These are phyloP conservation scores for Dendropsophus ebraccatus DNA, from an alignment of 2,113 vertebrate species.

Conservation along the genomic window DNA sequence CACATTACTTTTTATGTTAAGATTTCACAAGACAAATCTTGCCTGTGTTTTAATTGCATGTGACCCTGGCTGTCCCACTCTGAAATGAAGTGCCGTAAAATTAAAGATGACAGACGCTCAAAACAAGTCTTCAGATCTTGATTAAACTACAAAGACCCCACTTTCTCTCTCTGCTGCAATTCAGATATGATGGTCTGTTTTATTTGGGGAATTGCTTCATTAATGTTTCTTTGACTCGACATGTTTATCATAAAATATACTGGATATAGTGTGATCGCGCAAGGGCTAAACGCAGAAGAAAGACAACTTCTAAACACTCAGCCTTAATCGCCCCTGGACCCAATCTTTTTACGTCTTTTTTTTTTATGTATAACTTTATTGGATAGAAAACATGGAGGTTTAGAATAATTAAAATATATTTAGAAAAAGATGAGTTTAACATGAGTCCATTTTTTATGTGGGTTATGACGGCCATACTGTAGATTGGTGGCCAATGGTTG, in stretches of 20 bases:
- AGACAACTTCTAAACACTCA: constrained; percentile 70
- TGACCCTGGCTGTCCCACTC: constrained; percentile 84
- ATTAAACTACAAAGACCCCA: constrained; percentile 90
- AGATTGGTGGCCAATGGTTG: too few species aligned
- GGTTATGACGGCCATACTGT: too few species aligned
- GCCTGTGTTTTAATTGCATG: constrained; percentile 90
- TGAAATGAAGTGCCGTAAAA: constrained; percentile 87
- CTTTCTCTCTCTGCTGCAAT: constrained; percentile 83
- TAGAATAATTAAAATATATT: neutral
- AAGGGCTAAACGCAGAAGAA: constrained; percentile 76
- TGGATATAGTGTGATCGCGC: constrained; percentile 76
- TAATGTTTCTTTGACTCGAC: constrained; percentile 92
- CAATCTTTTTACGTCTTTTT: constrained; percentile 62
- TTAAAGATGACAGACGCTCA: constrained; percentile 87
- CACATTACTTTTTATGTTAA: constrained; percentile 88
- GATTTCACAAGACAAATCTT: constrained; percentile 87
- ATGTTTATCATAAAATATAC: constrained; percentile 90
- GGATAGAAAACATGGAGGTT: constrained; percentile 6
- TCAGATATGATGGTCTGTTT: constrained; percentile 88
- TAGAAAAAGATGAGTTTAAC: neutral
- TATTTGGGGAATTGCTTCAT: constrained; percentile 90
- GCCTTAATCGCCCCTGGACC: constrained; percentile 69
- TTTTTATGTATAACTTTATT: constrained; percentile 61
- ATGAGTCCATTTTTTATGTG: neutral
- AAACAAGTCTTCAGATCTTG: constrained; percentile 88